Percentiles rank a stretch among this genome's conserved stretches.
Evolutionary conservation across 1,140 invertebrate genomes (phyloP).

Genomic region (Chrysomallon squamiferum): DNA sequence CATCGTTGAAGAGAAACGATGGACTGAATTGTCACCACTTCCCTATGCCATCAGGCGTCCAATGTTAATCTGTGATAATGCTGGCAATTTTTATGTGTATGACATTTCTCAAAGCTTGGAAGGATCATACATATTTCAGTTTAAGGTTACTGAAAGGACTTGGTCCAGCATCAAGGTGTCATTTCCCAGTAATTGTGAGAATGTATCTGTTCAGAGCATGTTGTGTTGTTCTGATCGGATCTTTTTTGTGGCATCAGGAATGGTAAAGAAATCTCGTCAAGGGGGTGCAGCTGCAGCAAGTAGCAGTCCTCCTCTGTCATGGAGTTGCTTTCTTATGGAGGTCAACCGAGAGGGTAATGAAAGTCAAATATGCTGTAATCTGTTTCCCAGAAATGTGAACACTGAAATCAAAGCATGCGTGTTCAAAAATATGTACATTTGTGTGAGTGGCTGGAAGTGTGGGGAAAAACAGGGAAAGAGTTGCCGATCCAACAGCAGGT

Average conservation of each 20-base stretch:
- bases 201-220: slow-evolving; percentile 29
- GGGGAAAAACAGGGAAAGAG: slow-evolving; percentile 13
- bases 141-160: slow-evolving; percentile 18
- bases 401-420: slow-evolving; percentile 24
- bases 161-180: slow-evolving; percentile 31
- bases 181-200: slow-evolving; percentile 22
- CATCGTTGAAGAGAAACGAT: slow-evolving; percentile 42
- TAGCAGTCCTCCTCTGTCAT: not conserved
- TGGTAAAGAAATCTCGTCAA: not conserved
- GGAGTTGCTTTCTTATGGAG: slow-evolving; percentile 29
- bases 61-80: slow-evolving; percentile 22
- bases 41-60: slow-evolving; percentile 37
- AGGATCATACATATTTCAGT: slow-evolving; percentile 25
- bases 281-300: not conserved
- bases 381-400: slow-evolving; percentile 32
- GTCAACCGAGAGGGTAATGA: slow-evolving; percentile 23
- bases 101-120: slow-evolving; percentile 26
- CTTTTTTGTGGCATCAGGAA: slow-evolving; percentile 30
- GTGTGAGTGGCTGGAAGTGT: slow-evolving; percentile 37
- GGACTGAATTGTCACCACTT: slow-evolving; percentile 43
- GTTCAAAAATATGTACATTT: slow-evolving; percentile 29
- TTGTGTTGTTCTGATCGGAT: slow-evolving; percentile 24
- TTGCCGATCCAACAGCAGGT: slow-evolving; percentile 17
- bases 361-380: slow-evolving; percentile 22
- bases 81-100: slow-evolving; percentile 32